These are phyloP conservation scores for Pherbina coryleti DNA, from an alignment of 2,888 invertebrate genomes.

Conservation along the genomic window DNA sequence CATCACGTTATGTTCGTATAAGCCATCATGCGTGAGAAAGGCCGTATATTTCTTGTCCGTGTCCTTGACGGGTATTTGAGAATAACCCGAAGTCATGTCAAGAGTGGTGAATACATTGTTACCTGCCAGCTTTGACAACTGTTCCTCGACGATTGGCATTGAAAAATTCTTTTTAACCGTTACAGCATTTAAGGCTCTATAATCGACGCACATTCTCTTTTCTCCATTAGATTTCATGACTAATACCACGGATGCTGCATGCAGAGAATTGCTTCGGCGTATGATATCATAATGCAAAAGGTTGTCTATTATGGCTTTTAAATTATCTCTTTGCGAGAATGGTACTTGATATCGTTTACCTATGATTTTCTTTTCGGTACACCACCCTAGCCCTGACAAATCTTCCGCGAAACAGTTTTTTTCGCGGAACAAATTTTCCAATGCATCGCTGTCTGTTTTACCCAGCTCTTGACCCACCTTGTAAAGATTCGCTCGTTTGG, in stretches of 20 bases:
- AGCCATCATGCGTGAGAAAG: no score
- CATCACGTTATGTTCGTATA: no score
- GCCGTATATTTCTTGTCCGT: no score
- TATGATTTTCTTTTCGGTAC: slow-evolving; percentile 22
- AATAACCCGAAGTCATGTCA: slow-evolving; percentile 52
- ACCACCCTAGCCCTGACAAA: slow-evolving; percentile 7
- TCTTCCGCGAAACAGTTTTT: slow-evolving; percentile 24
- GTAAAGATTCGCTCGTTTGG: no score
- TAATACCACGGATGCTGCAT: slow-evolving; percentile 44
- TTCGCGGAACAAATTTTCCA: not conserved
- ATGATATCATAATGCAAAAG: no score
- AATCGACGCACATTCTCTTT: slow-evolving; percentile 45
- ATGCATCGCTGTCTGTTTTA: not conserved
- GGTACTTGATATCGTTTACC: no score
- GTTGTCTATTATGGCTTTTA: no score
- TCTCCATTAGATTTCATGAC: slow-evolving; percentile 41
- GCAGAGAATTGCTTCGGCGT: slow-evolving; percentile 38
- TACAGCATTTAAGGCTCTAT: slow-evolving; percentile 39
- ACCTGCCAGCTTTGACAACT: slow-evolving; percentile 48
- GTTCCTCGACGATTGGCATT: slow-evolving; percentile 48
- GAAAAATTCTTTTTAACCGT: slow-evolving; percentile 45
- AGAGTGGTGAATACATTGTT: slow-evolving; percentile 46
- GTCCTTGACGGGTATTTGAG: slow-evolving; percentile 53
- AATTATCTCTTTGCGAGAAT: no score
- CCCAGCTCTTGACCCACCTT: no score